phyloP scores from a whole-genome alignment of 2,113 vertebrate species.

The Lampris incognitus region DNA sequence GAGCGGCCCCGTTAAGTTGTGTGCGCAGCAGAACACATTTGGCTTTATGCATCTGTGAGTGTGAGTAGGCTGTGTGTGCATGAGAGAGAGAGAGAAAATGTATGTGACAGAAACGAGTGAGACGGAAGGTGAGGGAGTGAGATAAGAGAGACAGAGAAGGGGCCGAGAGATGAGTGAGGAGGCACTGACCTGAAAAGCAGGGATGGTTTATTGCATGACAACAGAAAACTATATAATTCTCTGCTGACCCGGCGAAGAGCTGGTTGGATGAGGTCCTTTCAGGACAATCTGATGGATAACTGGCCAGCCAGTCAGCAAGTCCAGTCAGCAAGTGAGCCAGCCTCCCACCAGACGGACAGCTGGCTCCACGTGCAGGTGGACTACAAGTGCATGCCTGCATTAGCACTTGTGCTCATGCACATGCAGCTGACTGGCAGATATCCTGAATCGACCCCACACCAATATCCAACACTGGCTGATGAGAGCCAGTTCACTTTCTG shows the following conservation, averaged over 20 bases:
- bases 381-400: too few relatives aligned
- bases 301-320: neutral
- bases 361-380: too few relatives aligned
- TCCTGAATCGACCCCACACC: too few relatives aligned
- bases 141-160: too few relatives aligned
- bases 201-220: neutral
- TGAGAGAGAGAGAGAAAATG: neutral
- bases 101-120: too few relatives aligned
- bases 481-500: too few relatives aligned
- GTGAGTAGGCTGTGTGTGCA: constrained; percentile 8
- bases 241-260: neutral
- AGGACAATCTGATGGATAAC: neutral
- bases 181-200: constrained; percentile 37
- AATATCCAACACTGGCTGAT: too few relatives aligned
- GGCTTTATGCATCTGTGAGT: constrained; percentile 10
- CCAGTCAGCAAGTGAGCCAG: neutral
- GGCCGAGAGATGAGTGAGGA: too few relatives aligned
- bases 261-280: neutral
- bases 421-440: too few relatives aligned
- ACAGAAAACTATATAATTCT: constrained; percentile 3
- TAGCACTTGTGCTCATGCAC: too few relatives aligned
- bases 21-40: neutral
- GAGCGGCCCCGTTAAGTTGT: neutral
- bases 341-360: too few relatives aligned
- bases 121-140: too few relatives aligned